A percentile compares a stretch with the other conserved stretches of the same genome.
These are phyloP conservation scores for Aphidius colemani DNA, from an alignment of 2,888 invertebrate genomes.

Conservation along the genomic window DNA sequence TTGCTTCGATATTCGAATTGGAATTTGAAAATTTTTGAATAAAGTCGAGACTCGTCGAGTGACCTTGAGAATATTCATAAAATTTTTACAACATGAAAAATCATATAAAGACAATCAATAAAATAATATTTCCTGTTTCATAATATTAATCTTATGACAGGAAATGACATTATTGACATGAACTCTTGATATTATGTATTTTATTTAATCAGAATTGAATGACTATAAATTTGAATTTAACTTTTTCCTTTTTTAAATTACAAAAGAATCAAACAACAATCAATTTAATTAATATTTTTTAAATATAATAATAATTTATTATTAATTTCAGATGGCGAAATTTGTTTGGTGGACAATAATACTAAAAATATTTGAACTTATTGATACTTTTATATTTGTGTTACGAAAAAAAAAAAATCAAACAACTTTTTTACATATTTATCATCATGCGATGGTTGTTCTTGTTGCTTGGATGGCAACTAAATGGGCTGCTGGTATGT, in stretches of 20 bases:
- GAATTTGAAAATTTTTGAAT: no score
- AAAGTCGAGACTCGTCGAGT: no score
- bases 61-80: no score
- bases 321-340: conserved; percentile 49
- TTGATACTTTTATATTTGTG: conserved; percentile 74
- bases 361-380: conserved; percentile 70
- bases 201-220: no score
- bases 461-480: conserved; percentile 67
- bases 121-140: no score
- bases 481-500: conserved; percentile 68
- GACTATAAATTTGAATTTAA: background rate
- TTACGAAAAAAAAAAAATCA: conserved; percentile 74
- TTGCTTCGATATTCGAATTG: no score
- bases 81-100: no score
- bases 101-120: no score
- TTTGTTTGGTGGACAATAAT: conserved; percentile 69
- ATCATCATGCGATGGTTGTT: conserved; percentile 72
- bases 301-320: background rate
- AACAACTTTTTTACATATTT: conserved; percentile 73
- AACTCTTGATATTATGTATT: no score
- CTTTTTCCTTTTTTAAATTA: background rate
- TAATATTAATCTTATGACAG: no score
- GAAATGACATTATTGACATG: no score
- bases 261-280: background rate
- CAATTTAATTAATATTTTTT: background rate